Evolutionary conservation across 2,888 invertebrate genomes (phyloP).

Genomic region (Cyaniris semiargus): DNA sequence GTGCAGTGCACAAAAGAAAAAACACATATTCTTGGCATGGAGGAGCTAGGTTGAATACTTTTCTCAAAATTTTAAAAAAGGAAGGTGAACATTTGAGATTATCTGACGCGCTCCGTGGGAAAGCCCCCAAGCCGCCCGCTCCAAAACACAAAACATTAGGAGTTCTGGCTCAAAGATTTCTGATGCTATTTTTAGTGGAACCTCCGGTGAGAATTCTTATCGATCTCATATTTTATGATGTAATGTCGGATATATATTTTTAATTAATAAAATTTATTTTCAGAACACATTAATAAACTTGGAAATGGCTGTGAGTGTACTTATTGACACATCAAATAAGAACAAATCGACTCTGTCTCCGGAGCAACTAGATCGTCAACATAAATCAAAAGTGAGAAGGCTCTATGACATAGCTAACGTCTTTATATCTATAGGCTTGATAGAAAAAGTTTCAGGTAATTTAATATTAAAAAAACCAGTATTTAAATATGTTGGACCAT

Average conservation of each 20-base stretch:
- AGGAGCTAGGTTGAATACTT: constrained; percentile 79
- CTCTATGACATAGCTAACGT: constrained; percentile 90
- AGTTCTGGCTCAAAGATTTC: constrained; percentile 84
- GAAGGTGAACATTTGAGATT: constrained; percentile 77
- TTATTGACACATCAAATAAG: constrained; percentile 75
- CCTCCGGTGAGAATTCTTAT: constrained; percentile 74
- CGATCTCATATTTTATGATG: background rate
- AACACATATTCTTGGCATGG: constrained; percentile 87
- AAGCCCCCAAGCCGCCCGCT: constrained; percentile 70
- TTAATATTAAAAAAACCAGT: constrained; percentile 83
- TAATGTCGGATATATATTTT: constrained; percentile 26
- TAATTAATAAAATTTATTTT: constrained; percentile 44
- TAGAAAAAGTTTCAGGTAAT: constrained; percentile 83
- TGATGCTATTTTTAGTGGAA: constrained; percentile 85
- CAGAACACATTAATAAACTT: constrained; percentile 84
- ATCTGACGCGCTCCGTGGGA: constrained; percentile 75
- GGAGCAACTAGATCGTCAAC: constrained; percentile 76
- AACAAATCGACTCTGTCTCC: constrained; percentile 76
- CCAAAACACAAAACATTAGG: constrained; percentile 85
- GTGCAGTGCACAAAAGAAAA: constrained; percentile 83
- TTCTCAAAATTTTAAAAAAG: constrained; percentile 82
- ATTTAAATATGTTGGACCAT: constrained; percentile 83
- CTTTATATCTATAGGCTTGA: constrained; percentile 86
- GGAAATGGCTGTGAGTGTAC: constrained; percentile 84
- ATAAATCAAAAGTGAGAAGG: constrained; percentile 85